Evolutionary conservation across 2,888 invertebrate species (phyloP), one percentile per base, ranked within the genome.

Genomic region (Dilophus febrilis): DNA sequence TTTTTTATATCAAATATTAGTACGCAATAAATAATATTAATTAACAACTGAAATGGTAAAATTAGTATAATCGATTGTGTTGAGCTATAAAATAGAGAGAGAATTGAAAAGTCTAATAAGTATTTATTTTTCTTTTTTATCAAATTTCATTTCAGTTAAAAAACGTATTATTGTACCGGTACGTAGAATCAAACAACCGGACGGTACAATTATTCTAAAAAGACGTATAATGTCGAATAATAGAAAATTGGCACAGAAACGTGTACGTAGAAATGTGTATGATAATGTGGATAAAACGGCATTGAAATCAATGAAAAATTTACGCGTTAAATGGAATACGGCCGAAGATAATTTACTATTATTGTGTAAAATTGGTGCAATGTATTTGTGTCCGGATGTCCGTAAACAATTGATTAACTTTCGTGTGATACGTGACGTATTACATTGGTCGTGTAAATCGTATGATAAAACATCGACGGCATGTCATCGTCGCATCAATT

Each of bases 341-440:
- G 64, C 67, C 29, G 85, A 86, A 57, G 83, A 84, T 56, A 71
- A 71, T 34, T 58, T 79, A 40, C 53, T 85, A 3, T 59, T 78
- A 35, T 65, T 83, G 45, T 72, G 75, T 46, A 74, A 76, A 48
- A 73, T 77, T 0, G 76, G 74, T 1, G 66, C 68, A 45, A 53
- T 68, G 42, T 71, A 74, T 42, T 30, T 42, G 5, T 27, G 28
- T 22, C 37, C 40, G 14, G 34, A 44, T 52, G 54, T 1, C 53
- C 57, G 10, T 55, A 38, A 57, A 31, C 57, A 63, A 48, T 51
- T 55, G 43, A 60, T 59, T 3, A 59, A 59, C 1, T 66, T 64
- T 40, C 58, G 61, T 1, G 58, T 63, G 1, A 54, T 73, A 2
- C 63, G 77, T 8, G 77, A 77, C 48, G 56, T 72, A 5, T 51